Percentiles rank a stretch among this genome's conserved stretches.
phyloP scores from a whole-genome alignment of 2,113 vertebrate genomes.

The Octodon degus region DNA sequence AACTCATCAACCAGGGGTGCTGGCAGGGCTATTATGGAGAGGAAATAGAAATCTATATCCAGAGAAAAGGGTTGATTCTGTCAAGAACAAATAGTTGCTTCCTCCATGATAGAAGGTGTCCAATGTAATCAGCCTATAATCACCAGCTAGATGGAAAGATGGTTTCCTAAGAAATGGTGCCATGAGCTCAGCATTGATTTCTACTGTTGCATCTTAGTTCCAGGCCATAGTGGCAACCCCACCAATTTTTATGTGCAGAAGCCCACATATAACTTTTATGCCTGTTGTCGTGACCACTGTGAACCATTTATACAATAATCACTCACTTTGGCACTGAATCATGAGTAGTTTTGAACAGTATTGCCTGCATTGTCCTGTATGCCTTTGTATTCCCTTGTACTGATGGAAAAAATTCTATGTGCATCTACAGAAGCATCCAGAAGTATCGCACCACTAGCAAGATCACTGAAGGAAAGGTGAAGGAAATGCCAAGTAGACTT shows the following conservation, averaged over 20 bases:
- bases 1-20: neutral
- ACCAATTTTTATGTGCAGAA: neutral
- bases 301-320: neutral
- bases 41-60: neutral
- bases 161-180: neutral
- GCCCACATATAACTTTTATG: neutral
- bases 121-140: neutral
- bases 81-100: neutral
- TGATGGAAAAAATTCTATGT: neutral
- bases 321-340: neutral
- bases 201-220: neutral
- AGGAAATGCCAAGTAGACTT: neutral
- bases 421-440: neutral
- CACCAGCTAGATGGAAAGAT: neutral
- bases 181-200: neutral
- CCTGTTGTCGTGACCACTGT: neutral
- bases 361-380: neutral
- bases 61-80: neutral
- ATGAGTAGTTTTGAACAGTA: neutral
- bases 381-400: neutral
- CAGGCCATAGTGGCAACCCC: neutral
- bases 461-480: neutral
- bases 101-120: neutral
- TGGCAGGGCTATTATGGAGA: neutral
- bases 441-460: neutral